These are phyloP conservation scores for Apostichopus parvimensis DNA, from an alignment of 35 echinoderm and acorn worm genomes.

Conservation along the genomic window DNA sequence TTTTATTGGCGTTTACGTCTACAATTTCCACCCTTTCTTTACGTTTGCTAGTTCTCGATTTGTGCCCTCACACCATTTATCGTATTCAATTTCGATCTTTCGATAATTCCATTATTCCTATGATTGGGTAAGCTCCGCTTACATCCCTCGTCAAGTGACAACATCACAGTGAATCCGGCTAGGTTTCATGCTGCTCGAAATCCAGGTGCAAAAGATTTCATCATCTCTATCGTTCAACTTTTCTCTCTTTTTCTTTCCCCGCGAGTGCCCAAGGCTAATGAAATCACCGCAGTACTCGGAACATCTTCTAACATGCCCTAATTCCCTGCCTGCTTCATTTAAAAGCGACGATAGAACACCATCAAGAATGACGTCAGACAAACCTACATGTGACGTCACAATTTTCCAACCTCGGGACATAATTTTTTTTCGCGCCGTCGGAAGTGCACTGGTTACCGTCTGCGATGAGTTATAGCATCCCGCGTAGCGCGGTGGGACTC, in stretches of 20 bases:
- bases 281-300: slow-evolving; percentile 27
- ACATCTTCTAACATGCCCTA: slow-evolving; percentile 39
- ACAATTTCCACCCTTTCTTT: not conserved
- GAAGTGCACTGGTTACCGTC: slow-evolving; percentile 47
- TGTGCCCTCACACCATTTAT: not conserved
- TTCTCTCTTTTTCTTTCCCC: not conserved
- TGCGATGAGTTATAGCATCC: slow-evolving; percentile 37
- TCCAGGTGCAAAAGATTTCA: slow-evolving; percentile 21
- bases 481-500: slow-evolving; percentile 33
- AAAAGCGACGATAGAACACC: slow-evolving; percentile 37
- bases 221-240: not conserved
- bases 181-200: slow-evolving; percentile 30
- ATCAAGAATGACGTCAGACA: slow-evolving; percentile 46
- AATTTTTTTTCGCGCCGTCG: slow-evolving; percentile 45
- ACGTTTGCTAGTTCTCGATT: not conserved
- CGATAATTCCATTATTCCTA: slow-evolving; percentile 5
- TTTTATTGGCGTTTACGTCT: not conserved
- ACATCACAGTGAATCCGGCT: slow-evolving; percentile 25
- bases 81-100: slow-evolving; percentile 5
- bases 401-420: slow-evolving; percentile 44
- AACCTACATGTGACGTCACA: slow-evolving; percentile 43
- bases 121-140: slow-evolving; percentile 28
- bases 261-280: slow-evolving; percentile 48
- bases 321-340: slow-evolving; percentile 52
- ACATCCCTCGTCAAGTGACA: slow-evolving; percentile 10